phyloP scores from a whole-genome alignment of 2,888 invertebrate genomes.

The Marasmarcha lunaedactyla region DNA sequence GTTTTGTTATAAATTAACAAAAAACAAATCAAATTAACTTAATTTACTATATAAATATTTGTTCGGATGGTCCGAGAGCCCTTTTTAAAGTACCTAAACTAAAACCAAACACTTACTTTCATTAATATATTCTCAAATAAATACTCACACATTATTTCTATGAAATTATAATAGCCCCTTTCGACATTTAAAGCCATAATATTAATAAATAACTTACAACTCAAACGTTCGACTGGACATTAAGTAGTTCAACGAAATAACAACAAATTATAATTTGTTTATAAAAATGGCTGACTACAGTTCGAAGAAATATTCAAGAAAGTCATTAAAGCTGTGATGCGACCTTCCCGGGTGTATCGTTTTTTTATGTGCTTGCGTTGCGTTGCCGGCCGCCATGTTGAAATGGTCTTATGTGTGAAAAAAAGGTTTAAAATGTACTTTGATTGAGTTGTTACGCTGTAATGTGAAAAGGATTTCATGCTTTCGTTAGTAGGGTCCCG shows the following conservation, averaged over 20 bases:
- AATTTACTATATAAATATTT: too few species aligned
- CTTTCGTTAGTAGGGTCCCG: slow-evolving; percentile 14
- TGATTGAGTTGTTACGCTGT: slow-evolving; percentile 62
- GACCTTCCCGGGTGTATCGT: slow-evolving; percentile 35
- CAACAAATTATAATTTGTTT: too few species aligned
- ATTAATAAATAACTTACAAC: too few species aligned
- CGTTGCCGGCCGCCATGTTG: slow-evolving; percentile 33
- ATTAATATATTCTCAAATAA: too few species aligned
- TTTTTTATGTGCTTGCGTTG: slow-evolving; percentile 31
- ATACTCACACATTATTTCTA: too few species aligned
- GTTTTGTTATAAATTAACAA: too few species aligned
- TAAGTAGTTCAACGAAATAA: neutral
- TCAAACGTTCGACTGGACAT: neutral
- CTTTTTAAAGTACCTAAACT: too few species aligned
- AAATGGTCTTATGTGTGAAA: slow-evolving; percentile 18
- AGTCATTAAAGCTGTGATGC: slow-evolving; percentile 39
- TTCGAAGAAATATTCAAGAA: slow-evolving; percentile 44
- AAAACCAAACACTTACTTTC: too few species aligned
- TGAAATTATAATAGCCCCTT: too few species aligned
- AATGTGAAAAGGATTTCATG: slow-evolving; percentile 28
- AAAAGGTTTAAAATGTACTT: slow-evolving; percentile 55
- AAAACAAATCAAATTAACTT: too few species aligned
- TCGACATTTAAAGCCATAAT: too few species aligned
- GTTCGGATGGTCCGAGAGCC: too few species aligned
- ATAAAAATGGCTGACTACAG: slow-evolving; percentile 5